Percentiles rank a stretch among this genome's conserved stretches.
These are phyloP conservation scores for Eustalomyia histrio DNA, from an alignment of 2,888 invertebrate genomes.

Conservation along the genomic window DNA sequence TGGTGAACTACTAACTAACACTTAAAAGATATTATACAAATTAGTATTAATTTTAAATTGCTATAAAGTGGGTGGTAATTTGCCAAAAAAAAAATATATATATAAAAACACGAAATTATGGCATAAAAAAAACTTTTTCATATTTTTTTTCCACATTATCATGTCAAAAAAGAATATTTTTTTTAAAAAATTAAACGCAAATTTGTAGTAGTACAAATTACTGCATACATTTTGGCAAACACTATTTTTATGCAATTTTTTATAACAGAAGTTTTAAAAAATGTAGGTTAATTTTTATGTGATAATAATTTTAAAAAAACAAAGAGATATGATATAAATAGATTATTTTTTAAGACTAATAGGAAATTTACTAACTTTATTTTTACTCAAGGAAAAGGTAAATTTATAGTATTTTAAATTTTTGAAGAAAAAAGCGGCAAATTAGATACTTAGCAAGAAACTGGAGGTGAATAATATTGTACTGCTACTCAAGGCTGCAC, in stretches of 20 bases:
- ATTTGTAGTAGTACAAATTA: conserved; percentile 3
- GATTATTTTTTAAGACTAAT: not conserved
- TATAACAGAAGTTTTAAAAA: not conserved
- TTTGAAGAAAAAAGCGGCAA: no score
- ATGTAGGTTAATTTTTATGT: not conserved
- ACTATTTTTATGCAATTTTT: conserved; percentile 3
- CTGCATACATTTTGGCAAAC: conserved; percentile 52
- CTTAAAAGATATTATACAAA: conserved; percentile 53
- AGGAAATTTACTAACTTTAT: not conserved
- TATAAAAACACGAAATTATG: conserved; percentile 14
- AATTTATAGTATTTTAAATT: no score
- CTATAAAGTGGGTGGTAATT: not conserved
- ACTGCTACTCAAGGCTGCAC: no score
- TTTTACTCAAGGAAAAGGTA: no score
- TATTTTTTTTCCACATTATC: not conserved
- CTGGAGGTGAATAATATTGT: no score
- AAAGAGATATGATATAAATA: not conserved
- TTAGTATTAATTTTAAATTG: conserved; percentile 55
- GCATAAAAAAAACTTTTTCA: conserved; percentile 6
- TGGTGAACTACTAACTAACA: conserved; percentile 18
- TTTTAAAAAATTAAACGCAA: conserved; percentile 2
- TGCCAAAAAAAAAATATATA: conserved; percentile 24
- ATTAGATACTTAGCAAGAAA: no score
- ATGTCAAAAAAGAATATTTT: conserved; percentile 15
- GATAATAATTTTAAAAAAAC: not conserved